Evolutionary conservation across 2,888 invertebrate species (phyloP), one percentile per base, ranked within the genome.

Genomic region (Dimorphilus gyrociliatus): DNA sequence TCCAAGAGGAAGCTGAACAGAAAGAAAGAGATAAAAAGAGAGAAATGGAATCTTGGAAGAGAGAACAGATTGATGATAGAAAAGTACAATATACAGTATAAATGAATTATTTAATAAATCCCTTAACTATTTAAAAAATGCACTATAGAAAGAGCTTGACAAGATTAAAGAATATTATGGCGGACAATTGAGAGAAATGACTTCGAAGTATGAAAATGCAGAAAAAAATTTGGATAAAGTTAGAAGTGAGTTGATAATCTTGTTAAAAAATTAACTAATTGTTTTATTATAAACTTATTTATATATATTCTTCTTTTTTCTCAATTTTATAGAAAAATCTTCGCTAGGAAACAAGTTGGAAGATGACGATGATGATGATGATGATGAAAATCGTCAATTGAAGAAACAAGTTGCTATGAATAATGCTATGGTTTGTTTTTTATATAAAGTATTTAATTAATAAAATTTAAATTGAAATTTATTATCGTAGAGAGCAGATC

Each of bases 111-210:
- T 27, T 6, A 27, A 17, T n/a, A n/a, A n/a, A n/a, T n/a, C n/a
- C n/a, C n/a, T n/a, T n/a, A n/a, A 25, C 8, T 12, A 12, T 7
- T 34, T n/a, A n/a, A n/a, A n/a, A n/a, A n/a, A n/a, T n/a, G n/a
- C n/a, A n/a, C n/a, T 41, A 17, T 36, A 51, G 50, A 36, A 37
- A 25, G 46, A 51, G 34, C 39, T 48, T 27, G 48, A 51, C 13
- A 41, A 42, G 17, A 38, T 50, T 32, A 44, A 45, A 26, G 42
- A 46, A 12, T 44, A 50, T 37, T 49, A 46, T 23, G 46, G 48
- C 47, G 47, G 39, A 17, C 53, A 55, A 32, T 30, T 55, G 14
- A 40, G 42, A 30, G 51, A 51, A 24, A 33, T 53, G 30, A 48
- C 46, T 30, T 44, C 46, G 24, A 53, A 53, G 34, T 45, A 45